A percentile compares a stretch with the other conserved stretches of the same genome.
phyloP scores from a whole-genome alignment of 2,113 vertebrate genomes.

The Tragelaphus strepsiceros region DNA sequence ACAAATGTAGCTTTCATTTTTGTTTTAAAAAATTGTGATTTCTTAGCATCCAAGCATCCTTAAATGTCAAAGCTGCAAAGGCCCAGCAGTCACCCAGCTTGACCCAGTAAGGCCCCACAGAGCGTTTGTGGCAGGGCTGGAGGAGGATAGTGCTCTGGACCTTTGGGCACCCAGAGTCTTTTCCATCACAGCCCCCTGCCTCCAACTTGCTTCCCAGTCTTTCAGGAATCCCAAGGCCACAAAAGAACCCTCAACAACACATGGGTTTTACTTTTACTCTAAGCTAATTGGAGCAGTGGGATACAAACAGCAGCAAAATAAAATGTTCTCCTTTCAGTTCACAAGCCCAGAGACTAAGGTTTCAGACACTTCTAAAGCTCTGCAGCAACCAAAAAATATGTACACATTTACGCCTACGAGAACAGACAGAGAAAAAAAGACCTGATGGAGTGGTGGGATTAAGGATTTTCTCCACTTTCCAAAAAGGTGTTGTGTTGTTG shows the following conservation, averaged over 20 bases:
- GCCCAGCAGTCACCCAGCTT: neutral
- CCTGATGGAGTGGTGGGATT: neutral
- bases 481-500: neutral
- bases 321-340: neutral
- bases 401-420: neutral
- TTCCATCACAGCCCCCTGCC: neutral
- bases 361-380: neutral
- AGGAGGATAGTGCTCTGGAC: neutral
- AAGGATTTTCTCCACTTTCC: neutral
- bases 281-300: neutral
- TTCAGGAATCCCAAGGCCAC: neutral
- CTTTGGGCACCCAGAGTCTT: neutral
- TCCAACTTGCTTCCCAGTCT: neutral
- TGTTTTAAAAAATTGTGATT: neutral
- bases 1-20: conserved; percentile 44
- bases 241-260: neutral
- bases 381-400: neutral
- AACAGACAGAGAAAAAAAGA: neutral
- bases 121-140: neutral
- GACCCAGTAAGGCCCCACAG: neutral
- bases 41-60: conserved; percentile 30
- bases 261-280: neutral
- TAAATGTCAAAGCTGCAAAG: conserved; percentile 8
- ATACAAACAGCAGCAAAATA: neutral
- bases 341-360: neutral